Conservation (phyloP, 1,140 invertebrate genomes). For the Calephelis virginiensis region DNA sequence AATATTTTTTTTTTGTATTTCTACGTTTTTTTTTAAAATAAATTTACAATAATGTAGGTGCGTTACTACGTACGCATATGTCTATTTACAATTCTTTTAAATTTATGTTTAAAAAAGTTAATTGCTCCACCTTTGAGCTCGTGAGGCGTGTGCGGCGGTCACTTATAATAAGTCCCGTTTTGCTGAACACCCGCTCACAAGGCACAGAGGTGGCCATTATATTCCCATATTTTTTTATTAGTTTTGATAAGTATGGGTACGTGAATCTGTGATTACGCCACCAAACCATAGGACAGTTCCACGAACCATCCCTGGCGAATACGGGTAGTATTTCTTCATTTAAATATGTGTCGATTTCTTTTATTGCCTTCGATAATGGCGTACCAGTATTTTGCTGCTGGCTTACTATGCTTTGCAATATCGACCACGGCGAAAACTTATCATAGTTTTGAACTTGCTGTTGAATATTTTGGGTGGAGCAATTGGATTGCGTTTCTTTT, state of each 20-base stretch:
- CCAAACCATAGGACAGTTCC: conserved; percentile 25
- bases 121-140: conserved; percentile 19
- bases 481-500: too few species aligned
- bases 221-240: conserved; percentile 18
- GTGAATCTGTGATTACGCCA: conserved; percentile 16
- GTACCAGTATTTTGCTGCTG: conserved; percentile 10
- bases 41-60: background rate
- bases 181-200: conserved; percentile 28
- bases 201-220: conserved; percentile 26
- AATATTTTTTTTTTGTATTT: too few species aligned
- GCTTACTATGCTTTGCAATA: conserved; percentile 21
- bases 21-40: too few species aligned
- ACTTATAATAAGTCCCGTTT: conserved; percentile 22
- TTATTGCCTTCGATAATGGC: conserved; percentile 26
- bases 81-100: background rate
- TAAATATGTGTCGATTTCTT: conserved; percentile 27
- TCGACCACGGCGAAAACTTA: conserved; percentile 19
- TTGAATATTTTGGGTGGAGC: too few species aligned
- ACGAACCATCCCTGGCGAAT: conserved; percentile 5
- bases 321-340: conserved; percentile 22
- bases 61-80: conserved; percentile 7
- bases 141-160: conserved; percentile 20
- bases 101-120: conserved; percentile 26
- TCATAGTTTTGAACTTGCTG: too few species aligned
- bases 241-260: conserved; percentile 20